phyloP scores from a whole-genome alignment of 2,888 invertebrate species.

The Merodon equestris region DNA sequence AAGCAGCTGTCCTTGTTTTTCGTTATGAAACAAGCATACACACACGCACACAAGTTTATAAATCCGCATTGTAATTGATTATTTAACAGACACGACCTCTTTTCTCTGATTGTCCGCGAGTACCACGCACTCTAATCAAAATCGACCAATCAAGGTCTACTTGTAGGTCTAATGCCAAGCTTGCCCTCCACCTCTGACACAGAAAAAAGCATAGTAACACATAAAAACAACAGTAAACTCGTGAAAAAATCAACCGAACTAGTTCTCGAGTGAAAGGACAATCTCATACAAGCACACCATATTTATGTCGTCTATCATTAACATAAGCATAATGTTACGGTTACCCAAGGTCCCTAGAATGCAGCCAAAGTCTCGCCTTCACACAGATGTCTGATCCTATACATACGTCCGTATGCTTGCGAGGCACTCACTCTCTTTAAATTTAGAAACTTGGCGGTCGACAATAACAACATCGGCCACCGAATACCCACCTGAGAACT shows the following conservation, averaged over 20 bases:
- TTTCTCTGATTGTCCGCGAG: no score
- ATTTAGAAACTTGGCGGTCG: background rate
- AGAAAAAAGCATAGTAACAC: background rate
- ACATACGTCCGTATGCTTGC: no score
- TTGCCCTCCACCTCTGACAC: no score
- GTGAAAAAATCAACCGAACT: constrained; percentile 51
- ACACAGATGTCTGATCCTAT: background rate
- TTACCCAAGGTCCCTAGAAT: constrained; percentile 58
- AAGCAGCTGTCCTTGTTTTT: no score
- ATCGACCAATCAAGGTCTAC: no score
- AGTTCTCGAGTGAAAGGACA: constrained; percentile 62
- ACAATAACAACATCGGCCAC: constrained; percentile 1
- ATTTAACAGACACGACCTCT: no score
- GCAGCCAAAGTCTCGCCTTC: constrained; percentile 19
- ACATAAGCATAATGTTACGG: constrained; percentile 68
- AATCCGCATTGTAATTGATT: no score
- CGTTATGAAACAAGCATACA: no score
- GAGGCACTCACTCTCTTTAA: constrained; percentile 36
- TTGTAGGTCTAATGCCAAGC: no score
- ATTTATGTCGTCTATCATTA: constrained; percentile 66
- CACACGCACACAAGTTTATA: no score
- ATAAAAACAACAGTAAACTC: no score
- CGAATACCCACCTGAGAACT: constrained; percentile 50
- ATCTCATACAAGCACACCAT: constrained; percentile 39
- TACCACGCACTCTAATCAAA: no score